These are phyloP conservation scores for Chloroceryle aenea DNA, from an alignment of 2,113 vertebrate genomes.

Conservation along the genomic window DNA sequence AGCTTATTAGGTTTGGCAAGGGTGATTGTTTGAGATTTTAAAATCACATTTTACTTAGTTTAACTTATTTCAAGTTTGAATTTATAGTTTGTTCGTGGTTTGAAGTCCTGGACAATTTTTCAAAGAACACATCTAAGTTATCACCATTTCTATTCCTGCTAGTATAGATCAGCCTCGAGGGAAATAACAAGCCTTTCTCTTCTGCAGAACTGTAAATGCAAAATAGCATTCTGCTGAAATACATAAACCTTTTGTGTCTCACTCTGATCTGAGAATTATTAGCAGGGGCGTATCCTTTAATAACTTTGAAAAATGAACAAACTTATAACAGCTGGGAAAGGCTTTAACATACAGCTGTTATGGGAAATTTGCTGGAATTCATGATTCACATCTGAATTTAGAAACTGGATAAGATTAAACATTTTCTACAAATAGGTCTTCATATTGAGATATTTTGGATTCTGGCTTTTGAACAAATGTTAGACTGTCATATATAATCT, in stretches of 20 bases:
- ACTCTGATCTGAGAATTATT: conserved; percentile 39
- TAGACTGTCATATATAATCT: background rate
- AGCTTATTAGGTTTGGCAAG: background rate
- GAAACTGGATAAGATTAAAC: conserved; percentile 26
- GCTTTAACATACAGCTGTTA: conserved; percentile 35
- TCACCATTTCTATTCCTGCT: conserved; percentile 36
- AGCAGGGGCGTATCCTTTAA: conserved; percentile 47
- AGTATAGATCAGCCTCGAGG: conserved; percentile 38
- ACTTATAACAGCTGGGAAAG: conserved; percentile 26
- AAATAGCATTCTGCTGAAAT: conserved; percentile 65
- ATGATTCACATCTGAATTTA: conserved; percentile 49
- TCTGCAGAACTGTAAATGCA: conserved; percentile 45
- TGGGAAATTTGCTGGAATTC: conserved; percentile 44
- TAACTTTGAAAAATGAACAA: conserved; percentile 62
- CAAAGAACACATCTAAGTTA: conserved; percentile 24
- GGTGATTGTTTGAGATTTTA: background rate
- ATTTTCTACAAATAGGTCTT: conserved; percentile 40
- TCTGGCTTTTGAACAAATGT: conserved; percentile 12
- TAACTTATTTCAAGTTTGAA: conserved; percentile 5
- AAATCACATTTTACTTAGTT: background rate
- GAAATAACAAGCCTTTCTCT: conserved; percentile 59
- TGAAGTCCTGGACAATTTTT: conserved; percentile 40
- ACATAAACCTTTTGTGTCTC: conserved; percentile 43
- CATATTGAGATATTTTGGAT: background rate
- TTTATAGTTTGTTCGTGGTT: background rate